A percentile compares a stretch with the other conserved stretches of the same genome.
These are phyloP conservation scores for Kryptolebias ocellatus DNA, from an alignment of 2,797 vertebrate genomes.

Conservation along the genomic window DNA sequence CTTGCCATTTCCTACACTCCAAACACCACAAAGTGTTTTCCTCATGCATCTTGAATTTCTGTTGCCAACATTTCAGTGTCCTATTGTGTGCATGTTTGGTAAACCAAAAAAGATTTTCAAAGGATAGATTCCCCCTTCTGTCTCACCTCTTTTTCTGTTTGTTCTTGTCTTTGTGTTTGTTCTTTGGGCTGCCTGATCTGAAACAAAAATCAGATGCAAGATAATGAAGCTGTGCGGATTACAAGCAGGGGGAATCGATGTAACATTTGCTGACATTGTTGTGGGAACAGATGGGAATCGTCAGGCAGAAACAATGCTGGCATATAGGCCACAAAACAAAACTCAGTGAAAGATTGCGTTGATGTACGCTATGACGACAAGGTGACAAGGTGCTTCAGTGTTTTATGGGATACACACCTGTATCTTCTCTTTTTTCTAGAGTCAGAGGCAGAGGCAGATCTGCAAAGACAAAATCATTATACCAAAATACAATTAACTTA, in stretches of 20 bases:
- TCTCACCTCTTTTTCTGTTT: constrained; percentile 93
- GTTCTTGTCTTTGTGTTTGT: constrained; percentile 96
- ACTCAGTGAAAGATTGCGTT: not conserved
- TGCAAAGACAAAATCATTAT: constrained; percentile 61
- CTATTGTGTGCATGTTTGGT: not conserved
- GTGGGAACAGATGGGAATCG: constrained; percentile 40
- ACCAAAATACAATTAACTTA: not conserved
- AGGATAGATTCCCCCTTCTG: not conserved
- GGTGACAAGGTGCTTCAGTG: not conserved
- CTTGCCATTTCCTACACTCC: too few species aligned
- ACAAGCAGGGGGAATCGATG: constrained; percentile 31
- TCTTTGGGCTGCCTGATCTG: constrained; percentile 94
- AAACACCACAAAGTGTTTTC: too few species aligned
- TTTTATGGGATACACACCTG: constrained; percentile 83
- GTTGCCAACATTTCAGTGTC: not conserved
- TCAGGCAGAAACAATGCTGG: constrained; percentile 31
- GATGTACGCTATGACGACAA: not conserved
- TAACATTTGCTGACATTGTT: constrained; percentile 31
- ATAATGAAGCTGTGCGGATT: constrained; percentile 22
- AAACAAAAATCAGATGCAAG: constrained; percentile 43
- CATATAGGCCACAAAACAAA: constrained; percentile 6
- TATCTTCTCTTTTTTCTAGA: constrained; percentile 93
- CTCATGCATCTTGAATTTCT: too few species aligned
- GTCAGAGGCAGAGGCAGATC: constrained; percentile 92
- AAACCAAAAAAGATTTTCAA: not conserved